Evolutionary conservation across 2,113 vertebrate species (phyloP).

Genomic region (Setophaga kirtlandii): DNA sequence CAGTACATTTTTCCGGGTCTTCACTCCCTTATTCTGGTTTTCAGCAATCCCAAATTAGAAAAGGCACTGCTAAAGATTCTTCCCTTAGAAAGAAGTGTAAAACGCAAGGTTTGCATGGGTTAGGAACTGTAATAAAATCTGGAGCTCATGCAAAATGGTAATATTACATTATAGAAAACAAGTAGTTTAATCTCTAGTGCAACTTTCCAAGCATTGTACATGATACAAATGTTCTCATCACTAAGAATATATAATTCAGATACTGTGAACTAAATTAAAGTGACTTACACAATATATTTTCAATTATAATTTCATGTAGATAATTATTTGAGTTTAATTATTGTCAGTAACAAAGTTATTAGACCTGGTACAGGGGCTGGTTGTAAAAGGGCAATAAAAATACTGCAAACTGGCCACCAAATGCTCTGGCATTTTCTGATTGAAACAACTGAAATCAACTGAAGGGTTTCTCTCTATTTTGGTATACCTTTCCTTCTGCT

Average conservation of each 20-base stretch:
- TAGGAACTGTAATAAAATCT: neutral
- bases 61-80: neutral
- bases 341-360: neutral
- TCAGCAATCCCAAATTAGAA: conserved; percentile 19
- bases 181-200: neutral
- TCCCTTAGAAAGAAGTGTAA: neutral
- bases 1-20: neutral
- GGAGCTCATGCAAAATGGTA: neutral
- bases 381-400: neutral
- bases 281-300: neutral
- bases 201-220: neutral
- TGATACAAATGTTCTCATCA: neutral
- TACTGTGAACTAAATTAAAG: neutral
- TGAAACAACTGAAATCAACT: neutral
- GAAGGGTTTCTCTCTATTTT: neutral
- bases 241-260: neutral
- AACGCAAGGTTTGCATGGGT: neutral
- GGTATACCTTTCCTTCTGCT: neutral
- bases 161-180: neutral
- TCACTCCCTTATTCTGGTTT: conserved; percentile 20
- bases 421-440: neutral
- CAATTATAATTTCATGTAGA: neutral
- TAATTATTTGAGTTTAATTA: neutral
- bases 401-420: neutral
- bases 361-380: neutral